Evolutionary conservation across 2,797 vertebrate species (phyloP), one percentile per base, ranked within the genome.

Genomic region (Falco rusticolus): DNA sequence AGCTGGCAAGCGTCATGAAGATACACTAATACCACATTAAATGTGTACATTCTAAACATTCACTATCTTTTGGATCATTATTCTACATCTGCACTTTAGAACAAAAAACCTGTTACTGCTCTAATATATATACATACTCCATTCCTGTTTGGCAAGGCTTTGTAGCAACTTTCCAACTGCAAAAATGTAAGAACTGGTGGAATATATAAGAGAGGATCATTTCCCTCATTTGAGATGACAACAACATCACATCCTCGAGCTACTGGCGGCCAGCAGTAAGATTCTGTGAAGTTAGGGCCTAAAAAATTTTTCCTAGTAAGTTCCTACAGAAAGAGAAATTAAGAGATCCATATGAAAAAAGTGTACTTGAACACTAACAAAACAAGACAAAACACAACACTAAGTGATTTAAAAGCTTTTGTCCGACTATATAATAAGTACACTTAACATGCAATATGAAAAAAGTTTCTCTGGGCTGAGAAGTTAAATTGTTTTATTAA

Each of bases 231-330:
- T 3, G 98, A 98, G 77, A 99, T 93, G 43, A 99, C 94, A 26
- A 99, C 13, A 0, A 98, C 98, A 78, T 99, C 98, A 95, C 91
- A 98, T 59, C 99, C 99, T 51, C 94, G 97, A 5, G 98, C 98
- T 91, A 99, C 96, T 17, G 98, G 94, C 1, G 99, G 98, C 99
- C 99, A 99, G 68, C 98, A 98, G 97, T 99, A 98, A 20, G 98
- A 95, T 51, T 99, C 98, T 0, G 98, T 96, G 25, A 98, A 95
- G 76, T 94, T 98, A n/a, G 98, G 98, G 25, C 94, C 84, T 12
- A 22, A 20, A 82, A 97, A 98, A 10, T 95, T 97, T 41, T 93
- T 97, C 95, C 59, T 93, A 48, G 61, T 79, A 93, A 99, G 96
- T 74, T 98, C 98, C 99, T 99, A 95, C 8, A 69, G 68, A 93